phyloP scores from a whole-genome alignment of 2,888 invertebrate genomes.

The Geotrupes spiniger region DNA sequence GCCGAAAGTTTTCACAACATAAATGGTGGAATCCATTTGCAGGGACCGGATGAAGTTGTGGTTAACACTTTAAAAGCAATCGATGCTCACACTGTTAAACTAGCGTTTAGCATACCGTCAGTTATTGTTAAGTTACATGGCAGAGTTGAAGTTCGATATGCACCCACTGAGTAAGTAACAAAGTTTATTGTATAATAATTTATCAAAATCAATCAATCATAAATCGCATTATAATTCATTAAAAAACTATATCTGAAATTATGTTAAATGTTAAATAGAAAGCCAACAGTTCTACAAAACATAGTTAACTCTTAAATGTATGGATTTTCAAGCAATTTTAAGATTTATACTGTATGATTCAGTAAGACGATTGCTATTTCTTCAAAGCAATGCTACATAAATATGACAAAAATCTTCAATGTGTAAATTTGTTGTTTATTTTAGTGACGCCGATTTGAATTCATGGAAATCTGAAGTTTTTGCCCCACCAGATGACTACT shows the following conservation, averaged over 20 bases:
- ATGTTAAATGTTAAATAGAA: too few relatives aligned
- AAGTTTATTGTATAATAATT: not conserved
- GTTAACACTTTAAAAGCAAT: slow-evolving; percentile 67
- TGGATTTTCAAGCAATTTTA: too few relatives aligned
- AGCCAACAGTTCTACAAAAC: too few relatives aligned
- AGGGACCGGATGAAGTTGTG: slow-evolving; percentile 52
- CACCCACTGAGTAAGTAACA: slow-evolving; percentile 68
- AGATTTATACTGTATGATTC: too few relatives aligned
- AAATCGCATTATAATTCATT: too few relatives aligned
- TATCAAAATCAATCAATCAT: too few relatives aligned
- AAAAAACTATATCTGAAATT: too few relatives aligned
- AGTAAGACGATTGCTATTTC: too few relatives aligned
- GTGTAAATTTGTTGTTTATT: too few relatives aligned
- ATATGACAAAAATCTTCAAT: too few relatives aligned
- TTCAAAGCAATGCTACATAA: too few relatives aligned
- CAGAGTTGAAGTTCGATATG: slow-evolving; percentile 82
- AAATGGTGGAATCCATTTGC: slow-evolving; percentile 39
- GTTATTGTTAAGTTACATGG: slow-evolving; percentile 83
- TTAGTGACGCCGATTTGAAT: slow-evolving; percentile 58
- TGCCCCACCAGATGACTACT: slow-evolving; percentile 80
- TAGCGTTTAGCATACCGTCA: slow-evolving; percentile 79
- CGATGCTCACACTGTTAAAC: slow-evolving; percentile 74
- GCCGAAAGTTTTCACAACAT: slow-evolving; percentile 10
- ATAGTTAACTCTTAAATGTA: too few relatives aligned
- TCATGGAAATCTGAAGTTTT: slow-evolving; percentile 84